phyloP scores from a whole-genome alignment of 1,140 invertebrate genomes.

The Drosophila pectinifera region DNA sequence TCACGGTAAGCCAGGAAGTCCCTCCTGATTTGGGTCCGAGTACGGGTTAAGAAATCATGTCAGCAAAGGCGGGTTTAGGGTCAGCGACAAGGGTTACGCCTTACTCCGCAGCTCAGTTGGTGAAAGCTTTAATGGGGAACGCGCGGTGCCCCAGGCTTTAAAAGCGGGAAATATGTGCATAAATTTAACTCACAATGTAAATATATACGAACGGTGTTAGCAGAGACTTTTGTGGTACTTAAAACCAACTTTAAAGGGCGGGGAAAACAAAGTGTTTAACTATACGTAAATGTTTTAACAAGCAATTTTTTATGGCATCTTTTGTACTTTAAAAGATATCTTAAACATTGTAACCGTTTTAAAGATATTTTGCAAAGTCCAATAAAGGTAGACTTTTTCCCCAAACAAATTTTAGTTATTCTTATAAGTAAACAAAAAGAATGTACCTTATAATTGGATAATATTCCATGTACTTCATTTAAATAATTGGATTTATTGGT shows the following conservation, averaged over 20 bases:
- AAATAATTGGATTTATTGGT: background rate
- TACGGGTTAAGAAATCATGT: slow-evolving; percentile 3
- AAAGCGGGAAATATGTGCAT: slow-evolving; percentile 12
- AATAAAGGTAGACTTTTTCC: too few species aligned
- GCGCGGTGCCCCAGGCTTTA: background rate
- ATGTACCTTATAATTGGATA: too few species aligned
- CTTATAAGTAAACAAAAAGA: too few species aligned
- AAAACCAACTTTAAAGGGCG: background rate
- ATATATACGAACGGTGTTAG: background rate
- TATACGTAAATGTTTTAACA: background rate
- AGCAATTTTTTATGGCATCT: too few species aligned
- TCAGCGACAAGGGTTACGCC: slow-evolving; percentile 2
- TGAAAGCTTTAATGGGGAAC: slow-evolving; percentile 16
- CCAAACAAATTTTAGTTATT: too few species aligned
- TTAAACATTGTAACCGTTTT: too few species aligned
- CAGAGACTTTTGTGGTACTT: background rate
- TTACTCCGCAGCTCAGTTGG: slow-evolving; percentile 1
- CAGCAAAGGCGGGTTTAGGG: background rate
- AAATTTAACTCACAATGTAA: slow-evolving; percentile 1
- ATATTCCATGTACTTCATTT: background rate
- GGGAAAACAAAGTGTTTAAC: background rate
- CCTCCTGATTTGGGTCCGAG: background rate
- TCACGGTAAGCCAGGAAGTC: slow-evolving; percentile 88
- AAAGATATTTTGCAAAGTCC: background rate
- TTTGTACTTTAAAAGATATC: background rate